These are phyloP conservation scores for Glyphotaelius pellucidus DNA, from an alignment of 2,888 invertebrate genomes.

Conservation along the genomic window DNA sequence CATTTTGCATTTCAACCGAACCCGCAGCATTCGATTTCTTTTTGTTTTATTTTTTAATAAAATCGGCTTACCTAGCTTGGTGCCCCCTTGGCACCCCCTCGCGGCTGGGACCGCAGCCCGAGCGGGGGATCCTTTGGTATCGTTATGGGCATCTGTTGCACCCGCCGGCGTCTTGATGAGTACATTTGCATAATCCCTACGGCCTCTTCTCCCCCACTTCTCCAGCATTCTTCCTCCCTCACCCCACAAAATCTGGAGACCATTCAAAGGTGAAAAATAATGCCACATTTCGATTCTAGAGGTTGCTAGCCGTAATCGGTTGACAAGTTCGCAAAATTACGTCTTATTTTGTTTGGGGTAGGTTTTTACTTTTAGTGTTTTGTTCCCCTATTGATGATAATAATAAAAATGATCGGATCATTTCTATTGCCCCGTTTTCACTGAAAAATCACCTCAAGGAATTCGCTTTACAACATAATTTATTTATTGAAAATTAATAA, in stretches of 20 bases:
- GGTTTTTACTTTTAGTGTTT: background rate
- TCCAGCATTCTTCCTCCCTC: no score
- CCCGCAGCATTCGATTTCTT: background rate
- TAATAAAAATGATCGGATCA: no score
- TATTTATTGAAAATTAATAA: no score
- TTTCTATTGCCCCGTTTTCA: no score
- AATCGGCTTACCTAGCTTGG: background rate
- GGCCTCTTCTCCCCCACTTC: background rate
- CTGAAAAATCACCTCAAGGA: no score
- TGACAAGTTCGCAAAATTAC: background rate
- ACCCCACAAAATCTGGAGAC: background rate
- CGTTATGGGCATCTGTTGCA: conserved; percentile 66
- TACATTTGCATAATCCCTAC: conserved; percentile 65
- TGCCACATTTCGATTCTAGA: background rate
- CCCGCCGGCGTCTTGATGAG: conserved; percentile 62
- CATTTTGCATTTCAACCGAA: background rate
- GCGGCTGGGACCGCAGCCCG: background rate
- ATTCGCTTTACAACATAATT: no score
- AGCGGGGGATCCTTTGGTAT: conserved; percentile 40
- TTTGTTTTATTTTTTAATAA: background rate
- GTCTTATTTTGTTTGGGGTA: background rate
- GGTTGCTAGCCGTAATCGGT: background rate
- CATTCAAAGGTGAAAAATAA: background rate
- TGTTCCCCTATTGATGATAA: background rate
- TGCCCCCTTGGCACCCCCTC: background rate